Evolutionary conservation across 2,113 vertebrate genomes (phyloP), one percentile per base, ranked within the genome.

Genomic region (Alouatta palliata): DNA sequence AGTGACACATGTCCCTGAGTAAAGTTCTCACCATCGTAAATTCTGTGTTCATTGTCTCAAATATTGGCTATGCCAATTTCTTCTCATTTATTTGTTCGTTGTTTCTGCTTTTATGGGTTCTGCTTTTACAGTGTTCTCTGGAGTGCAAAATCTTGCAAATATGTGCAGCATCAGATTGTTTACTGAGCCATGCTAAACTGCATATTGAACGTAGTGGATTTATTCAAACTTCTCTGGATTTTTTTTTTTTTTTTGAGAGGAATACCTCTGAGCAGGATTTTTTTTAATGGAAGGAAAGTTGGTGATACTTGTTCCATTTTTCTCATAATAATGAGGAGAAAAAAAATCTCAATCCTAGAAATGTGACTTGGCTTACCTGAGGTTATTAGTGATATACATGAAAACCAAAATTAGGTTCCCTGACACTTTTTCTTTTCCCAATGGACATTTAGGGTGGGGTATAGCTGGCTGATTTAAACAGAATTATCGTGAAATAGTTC

Each of bases 151-250:
- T 17, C 13, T 61, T 75, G 61, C 56, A 93, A 91, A 81, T 81
- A 76, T 61, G 81, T 58, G 71, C 21, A 84, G 40, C n/a, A 70
- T 87, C 84, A 76, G 80, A 54, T 52, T 87, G 81, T 27, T 80
- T 66, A 90, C 80, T 56, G 56, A 91, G 54, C 76, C 91, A 43
- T 47, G 45, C 25, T 84, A 84, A 96, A 96, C 95, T 95, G 88
- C 64, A 94, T 70, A 84, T 90, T 76, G 56, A 7, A 84, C 54
- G 37, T 64, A 64, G 71, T 90, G 49, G 81, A 85, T 71, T 95
- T 92, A 87, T 88, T 94, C 35, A 93, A 96, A 96, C 45, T 61
- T 90, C 81, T 90, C 82, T 37, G 45, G n/a, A 19, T 87, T 87
- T 64, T 87, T 9, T 54, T 27, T 52, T 80, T 37, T 40, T 81